These are phyloP conservation scores for Perithous albicinctus DNA, from an alignment of 2,888 invertebrate species.

Conservation along the genomic window DNA sequence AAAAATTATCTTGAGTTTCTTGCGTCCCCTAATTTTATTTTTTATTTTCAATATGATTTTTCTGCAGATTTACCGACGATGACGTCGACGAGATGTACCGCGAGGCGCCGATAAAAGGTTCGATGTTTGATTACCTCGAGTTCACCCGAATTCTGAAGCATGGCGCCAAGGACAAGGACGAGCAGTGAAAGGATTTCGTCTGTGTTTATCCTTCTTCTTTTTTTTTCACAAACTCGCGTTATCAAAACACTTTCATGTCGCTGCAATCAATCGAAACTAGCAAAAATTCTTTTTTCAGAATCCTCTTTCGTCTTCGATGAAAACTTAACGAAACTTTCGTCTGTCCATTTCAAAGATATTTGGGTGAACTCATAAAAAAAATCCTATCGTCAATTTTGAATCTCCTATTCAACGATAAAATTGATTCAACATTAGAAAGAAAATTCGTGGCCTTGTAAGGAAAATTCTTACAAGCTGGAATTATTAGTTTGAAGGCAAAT, in stretches of 20 bases:
- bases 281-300: not conserved
- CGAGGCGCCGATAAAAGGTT: constrained; percentile 98
- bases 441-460: not conserved
- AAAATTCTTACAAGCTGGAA: not conserved
- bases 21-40: not conserved
- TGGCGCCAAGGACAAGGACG: constrained; percentile 99
- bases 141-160: constrained; percentile 99
- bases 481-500: too few relatives aligned
- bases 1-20: not conserved
- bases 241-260: constrained; percentile 14
- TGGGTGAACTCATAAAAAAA: not conserved
- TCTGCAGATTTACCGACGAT: constrained; percentile 92
- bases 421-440: not conserved
- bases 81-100: constrained; percentile 99
- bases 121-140: constrained; percentile 98
- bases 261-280: not conserved
- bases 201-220: constrained; percentile 15
- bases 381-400: not conserved
- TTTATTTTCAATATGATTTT: constrained; percentile 12
- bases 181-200: constrained; percentile 87
- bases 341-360: not conserved
- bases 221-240: constrained; percentile 28
- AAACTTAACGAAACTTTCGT: not conserved
- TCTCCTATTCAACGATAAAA: not conserved
- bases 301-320: not conserved